Evolutionary conservation across 1,140 invertebrate species (phyloP).

Genomic region (Marisa cornuarietis): DNA sequence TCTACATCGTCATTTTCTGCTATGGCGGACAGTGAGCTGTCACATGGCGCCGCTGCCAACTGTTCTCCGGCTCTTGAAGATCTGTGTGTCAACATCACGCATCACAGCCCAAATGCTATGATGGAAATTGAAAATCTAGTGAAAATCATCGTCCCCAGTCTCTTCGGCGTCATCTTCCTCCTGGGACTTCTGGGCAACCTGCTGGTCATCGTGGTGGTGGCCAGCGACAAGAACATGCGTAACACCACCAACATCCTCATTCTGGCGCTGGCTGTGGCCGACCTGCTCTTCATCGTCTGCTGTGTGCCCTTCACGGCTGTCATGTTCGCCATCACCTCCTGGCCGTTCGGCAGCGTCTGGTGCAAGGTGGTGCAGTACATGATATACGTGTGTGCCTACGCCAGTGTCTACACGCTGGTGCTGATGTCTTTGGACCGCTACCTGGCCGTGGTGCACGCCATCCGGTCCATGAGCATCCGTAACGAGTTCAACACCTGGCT

Average conservation of each 20-base stretch:
- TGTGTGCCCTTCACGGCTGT: conserved; percentile 80
- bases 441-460: conserved; percentile 93
- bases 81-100: neutral
- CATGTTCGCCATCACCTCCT: conserved; percentile 68
- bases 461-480: conserved; percentile 85
- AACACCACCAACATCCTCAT: conserved; percentile 94
- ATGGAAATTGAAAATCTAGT: conserved; percentile 43
- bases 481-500: conserved; percentile 85
- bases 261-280: conserved; percentile 83
- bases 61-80: no score
- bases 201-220: conserved; percentile 83
- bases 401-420: conserved; percentile 92
- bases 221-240: conserved; percentile 89
- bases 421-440: conserved; percentile 95
- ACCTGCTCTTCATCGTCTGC: conserved; percentile 93
- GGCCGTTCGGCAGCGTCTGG: conserved; percentile 91
- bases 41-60: no score
- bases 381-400: conserved; percentile 84
- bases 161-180: conserved; percentile 88
- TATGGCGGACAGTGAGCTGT: no score
- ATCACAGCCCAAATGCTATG: no score
- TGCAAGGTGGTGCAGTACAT: conserved; percentile 86
- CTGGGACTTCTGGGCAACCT: conserved; percentile 89
- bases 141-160: conserved; percentile 75
- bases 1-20: no score